phyloP scores from a whole-genome alignment of 2,113 vertebrate species.

The Ranitomeya variabilis region DNA sequence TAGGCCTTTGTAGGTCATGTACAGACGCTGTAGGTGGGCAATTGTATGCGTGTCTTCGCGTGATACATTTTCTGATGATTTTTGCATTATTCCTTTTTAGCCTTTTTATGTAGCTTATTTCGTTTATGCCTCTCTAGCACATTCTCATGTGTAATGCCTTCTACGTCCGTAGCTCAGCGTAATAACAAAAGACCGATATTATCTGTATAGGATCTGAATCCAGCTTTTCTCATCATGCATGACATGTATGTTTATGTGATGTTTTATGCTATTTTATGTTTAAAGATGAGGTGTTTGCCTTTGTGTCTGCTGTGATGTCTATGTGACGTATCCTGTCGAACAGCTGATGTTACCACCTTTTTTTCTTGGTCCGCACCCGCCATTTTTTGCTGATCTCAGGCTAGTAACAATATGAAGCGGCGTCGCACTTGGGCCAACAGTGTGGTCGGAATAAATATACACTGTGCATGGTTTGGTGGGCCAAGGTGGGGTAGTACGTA shows the following conservation, averaged over 20 bases:
- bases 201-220: background rate
- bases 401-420: constrained; percentile 23
- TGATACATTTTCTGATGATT: background rate
- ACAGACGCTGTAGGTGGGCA: background rate
- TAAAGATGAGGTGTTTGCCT: background rate
- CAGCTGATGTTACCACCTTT: background rate
- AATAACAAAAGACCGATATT: background rate
- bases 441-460: constrained; percentile 11
- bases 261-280: background rate
- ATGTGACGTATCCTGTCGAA: background rate
- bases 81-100: background rate
- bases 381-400: constrained; percentile 39
- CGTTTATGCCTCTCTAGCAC: background rate
- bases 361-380: constrained; percentile 30
- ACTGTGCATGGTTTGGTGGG: constrained; percentile 11
- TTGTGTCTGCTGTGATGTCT: constrained; percentile 11
- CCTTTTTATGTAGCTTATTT: background rate
- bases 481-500: constrained; percentile 25
- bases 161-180: background rate
- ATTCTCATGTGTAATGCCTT: background rate
- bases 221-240: background rate
- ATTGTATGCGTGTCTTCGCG: background rate
- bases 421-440: constrained; percentile 40
- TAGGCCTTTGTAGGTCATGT: background rate
- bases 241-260: background rate